phyloP scores from a whole-genome alignment of 92 coral and sea anemone genomes.

The Heteractis magnifica region DNA sequence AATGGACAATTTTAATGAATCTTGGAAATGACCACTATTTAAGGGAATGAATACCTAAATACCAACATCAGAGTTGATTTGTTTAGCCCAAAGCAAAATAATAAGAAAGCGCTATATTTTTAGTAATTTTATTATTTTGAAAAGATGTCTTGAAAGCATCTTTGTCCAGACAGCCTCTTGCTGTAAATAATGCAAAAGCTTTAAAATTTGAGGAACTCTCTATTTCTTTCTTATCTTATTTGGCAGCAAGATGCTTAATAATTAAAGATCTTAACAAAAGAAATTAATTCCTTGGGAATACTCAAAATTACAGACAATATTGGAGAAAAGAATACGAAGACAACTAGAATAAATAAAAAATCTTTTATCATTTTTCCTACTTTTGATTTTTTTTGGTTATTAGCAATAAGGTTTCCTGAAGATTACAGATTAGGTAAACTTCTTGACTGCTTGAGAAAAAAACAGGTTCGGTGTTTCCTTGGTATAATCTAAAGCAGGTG shows the following conservation, averaged over 20 bases:
- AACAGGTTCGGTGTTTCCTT: not conserved
- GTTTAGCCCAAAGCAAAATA: not conserved
- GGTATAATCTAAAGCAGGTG: not conserved
- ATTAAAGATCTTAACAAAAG: constrained; percentile 12
- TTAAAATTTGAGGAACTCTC: not conserved
- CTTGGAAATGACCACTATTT: not conserved
- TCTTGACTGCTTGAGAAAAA: not conserved
- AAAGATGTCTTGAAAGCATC: not conserved
- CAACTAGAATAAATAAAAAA: not conserved
- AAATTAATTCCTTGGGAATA: not conserved
- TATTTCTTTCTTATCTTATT: constrained; percentile 3
- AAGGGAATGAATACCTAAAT: not conserved
- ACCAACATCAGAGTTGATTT: not conserved
- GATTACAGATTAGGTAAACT: not conserved
- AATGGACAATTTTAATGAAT: not conserved
- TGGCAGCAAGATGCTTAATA: constrained; percentile 12
- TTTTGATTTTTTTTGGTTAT: not conserved
- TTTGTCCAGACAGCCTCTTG: not conserved
- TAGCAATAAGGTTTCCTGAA: not conserved
- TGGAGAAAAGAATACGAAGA: not conserved
- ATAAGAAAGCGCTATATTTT: not conserved
- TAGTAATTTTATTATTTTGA: not conserved
- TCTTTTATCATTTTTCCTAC: not conserved
- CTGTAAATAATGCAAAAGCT: constrained; percentile 1
- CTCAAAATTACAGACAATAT: not conserved